Base-by-base conservation (phyloP, 1,140 invertebrate species). In the Apis cerana region DNA sequence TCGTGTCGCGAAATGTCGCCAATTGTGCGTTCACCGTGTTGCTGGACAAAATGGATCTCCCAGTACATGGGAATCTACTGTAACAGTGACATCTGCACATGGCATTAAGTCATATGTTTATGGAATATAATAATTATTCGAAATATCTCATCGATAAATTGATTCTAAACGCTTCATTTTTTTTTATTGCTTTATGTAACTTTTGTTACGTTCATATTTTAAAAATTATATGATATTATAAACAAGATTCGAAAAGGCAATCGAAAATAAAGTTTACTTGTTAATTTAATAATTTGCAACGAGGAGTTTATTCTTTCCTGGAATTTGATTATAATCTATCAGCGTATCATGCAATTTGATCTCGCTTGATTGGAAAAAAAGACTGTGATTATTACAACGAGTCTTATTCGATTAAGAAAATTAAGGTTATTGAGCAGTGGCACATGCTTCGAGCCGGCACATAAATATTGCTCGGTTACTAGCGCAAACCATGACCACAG, bases 381-480 rank as follows among this genome's bases (percentile, higher is more conserved):
- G 33, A 1, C 17, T 15, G 8, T 11, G 70, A 75, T 75, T 56
- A 64, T 33, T 17, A 19, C 56, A 27, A 33, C 58, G 58, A 33
- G 58, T 72, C 77, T 80, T 75, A 80, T 62, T 74, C 69, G 69
- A 80, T 80, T 74, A 80, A 74, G 61, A 50, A 62, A 75, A 81
- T 81, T 75, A 80, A 75, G 79, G 80, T 67, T 81, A 75, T 64
- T 23, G 15, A 54, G 21, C 56, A 54, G 54, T 67, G n/a, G 43
- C 33, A 56, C 48, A 21, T 27, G 65, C 11, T 13, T 33, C 27
- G 48, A 4, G 23, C 33, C 64, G 54, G 12, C 43, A 17, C 74
- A 64, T 82, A 82, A 82, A 77, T 78, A 78, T 82, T 65, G 21
- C 75, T 23, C 50, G 58, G 75, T 78, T 76, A 78, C 50, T 17